Base-by-base conservation (phyloP, 2,113 vertebrate species). In the Dromiciops gliroides region DNA sequence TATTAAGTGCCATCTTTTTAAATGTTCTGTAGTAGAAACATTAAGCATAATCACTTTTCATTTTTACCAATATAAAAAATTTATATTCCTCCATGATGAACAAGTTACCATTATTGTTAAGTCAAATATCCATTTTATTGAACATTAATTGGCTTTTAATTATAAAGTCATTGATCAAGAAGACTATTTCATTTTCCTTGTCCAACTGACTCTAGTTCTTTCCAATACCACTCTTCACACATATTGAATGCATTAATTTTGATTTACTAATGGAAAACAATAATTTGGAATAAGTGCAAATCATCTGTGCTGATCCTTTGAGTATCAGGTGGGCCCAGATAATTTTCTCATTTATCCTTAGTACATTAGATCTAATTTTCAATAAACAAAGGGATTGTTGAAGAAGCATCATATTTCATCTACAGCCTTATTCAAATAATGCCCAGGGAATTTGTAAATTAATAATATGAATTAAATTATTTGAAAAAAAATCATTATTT, bases 121-220 rank as follows among this genome's bases (percentile, higher is more conserved):
- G 37, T 94, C 11, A 96, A 53, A 93, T 95, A 8, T 1, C 96
- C 56, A 95, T 8, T 93, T 3, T 93, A 51, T 0, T 92, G 2
- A 11, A 23, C 51, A 92, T 93, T 94, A 96, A 89, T 88, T 94
- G 25, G 1, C 96, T 96, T 95, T 95, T 10, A 94, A n/a, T 95
- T 94, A 83, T 95, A 48, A 90, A 5, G 93, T 0, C 28, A 47
- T 94, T 95, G 50, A 89, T 95, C 95, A 51, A 89, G 44, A 95
- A 96, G 9, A 50, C 47, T 9, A 90, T 67, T 95, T 95, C n/a
- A 94, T 28, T 92, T 89, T 11, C 47, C 50, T 7, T 97, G 24
- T 26, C 48, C 89, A 94, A 93, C 44, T 95, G 19, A 93, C 14
- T 89, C 51, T 0, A 3, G 37, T 91, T 96, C 94, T 94, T 11